phyloP scores from a whole-genome alignment of 2,888 invertebrate species.

The Gandaritis pyraliata region DNA sequence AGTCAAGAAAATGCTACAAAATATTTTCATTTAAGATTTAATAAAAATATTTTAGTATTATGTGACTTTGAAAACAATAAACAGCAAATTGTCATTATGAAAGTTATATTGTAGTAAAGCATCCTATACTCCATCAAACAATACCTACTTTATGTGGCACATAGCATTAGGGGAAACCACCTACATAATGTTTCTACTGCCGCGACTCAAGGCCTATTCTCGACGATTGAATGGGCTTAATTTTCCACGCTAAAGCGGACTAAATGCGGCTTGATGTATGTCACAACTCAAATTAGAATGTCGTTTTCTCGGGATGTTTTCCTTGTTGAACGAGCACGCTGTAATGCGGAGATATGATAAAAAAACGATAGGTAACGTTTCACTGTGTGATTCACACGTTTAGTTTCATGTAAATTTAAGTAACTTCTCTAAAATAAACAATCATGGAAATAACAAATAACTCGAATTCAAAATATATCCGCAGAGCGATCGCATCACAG shows the following conservation, averaged over 20 bases:
- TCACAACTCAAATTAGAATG: not conserved
- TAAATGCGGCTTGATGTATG: not conserved
- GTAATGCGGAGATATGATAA: too few species aligned
- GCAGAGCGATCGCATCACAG: not conserved
- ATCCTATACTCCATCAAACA: too few species aligned
- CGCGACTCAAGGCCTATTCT: not conserved
- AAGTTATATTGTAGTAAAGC: too few species aligned
- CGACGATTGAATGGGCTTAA: constrained; percentile 1
- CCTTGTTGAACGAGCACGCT: not conserved
- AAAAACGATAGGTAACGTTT: too few species aligned
- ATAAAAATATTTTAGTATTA: too few species aligned
- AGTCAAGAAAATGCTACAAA: constrained; percentile 42
- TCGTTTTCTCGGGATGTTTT: not conserved
- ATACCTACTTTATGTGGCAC: too few species aligned
- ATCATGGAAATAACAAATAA: too few species aligned
- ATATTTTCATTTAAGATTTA: constrained; percentile 31
- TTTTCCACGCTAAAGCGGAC: constrained; percentile 2
- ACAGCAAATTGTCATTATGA: too few species aligned
- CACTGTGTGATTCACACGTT: not conserved
- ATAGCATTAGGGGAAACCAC: too few species aligned
- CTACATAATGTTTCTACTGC: not conserved
- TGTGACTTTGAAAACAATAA: too few species aligned
- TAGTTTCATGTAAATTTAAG: too few species aligned
- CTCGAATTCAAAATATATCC: not conserved
- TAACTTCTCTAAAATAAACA: too few species aligned